Conservation (phyloP, 1,140 invertebrate species). For the Sogatella furcifera region DNA sequence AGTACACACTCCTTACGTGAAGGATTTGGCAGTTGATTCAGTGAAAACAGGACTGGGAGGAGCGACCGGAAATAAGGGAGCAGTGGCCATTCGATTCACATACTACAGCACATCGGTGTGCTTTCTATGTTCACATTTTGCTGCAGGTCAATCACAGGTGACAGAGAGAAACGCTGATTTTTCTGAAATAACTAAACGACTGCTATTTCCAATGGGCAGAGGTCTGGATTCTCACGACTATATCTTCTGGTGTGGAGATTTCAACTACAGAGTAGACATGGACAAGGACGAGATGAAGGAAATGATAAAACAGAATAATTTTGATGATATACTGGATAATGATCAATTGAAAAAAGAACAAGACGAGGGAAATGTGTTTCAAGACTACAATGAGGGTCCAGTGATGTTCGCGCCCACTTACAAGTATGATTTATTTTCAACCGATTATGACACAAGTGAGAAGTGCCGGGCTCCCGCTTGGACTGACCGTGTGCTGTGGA, state of each 20-base stretch:
- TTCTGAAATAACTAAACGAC: constrained; percentile 82
- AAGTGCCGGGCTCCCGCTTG: constrained; percentile 94
- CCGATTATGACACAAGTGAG: constrained; percentile 99
- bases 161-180: constrained; percentile 93
- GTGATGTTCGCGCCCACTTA: constrained; percentile 94
- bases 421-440: constrained; percentile 97
- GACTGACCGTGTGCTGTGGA: constrained; percentile 94
- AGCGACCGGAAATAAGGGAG: constrained; percentile 62
- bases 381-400: constrained; percentile 85
- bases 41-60: constrained; percentile 98
- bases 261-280: constrained; percentile 97
- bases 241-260: constrained; percentile 99
- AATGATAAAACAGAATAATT: constrained; percentile 65
- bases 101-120: constrained; percentile 88
- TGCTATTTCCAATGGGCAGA: constrained; percentile 40
- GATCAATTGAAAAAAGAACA: constrained; percentile 83
- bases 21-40: constrained; percentile 86
- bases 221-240: constrained; percentile 93
- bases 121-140: constrained; percentile 35
- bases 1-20: constrained; percentile 72
- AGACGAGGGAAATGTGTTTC: constrained; percentile 78
- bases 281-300: constrained; percentile 90
- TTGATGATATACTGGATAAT: constrained; percentile 62
- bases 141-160: constrained; percentile 20
- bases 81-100: constrained; percentile 86